Percentiles rank a stretch among this genome's conserved stretches.
phyloP scores from a whole-genome alignment of 2,113 vertebrate genomes.

The Pelusios castaneus region DNA sequence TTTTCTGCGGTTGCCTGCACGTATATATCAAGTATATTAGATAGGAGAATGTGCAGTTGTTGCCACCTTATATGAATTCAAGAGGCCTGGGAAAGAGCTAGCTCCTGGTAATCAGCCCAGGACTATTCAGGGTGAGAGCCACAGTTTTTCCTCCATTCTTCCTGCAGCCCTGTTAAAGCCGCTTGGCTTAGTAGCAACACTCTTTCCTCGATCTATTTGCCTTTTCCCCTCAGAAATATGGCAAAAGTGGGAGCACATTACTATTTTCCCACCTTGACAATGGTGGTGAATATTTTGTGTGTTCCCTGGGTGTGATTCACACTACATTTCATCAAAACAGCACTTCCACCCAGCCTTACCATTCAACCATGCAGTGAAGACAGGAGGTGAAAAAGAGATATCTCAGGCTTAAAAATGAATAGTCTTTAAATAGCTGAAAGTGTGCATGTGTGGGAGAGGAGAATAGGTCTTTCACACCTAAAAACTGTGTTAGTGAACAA shows the following conservation, averaged over 20 bases:
- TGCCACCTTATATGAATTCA: rapidly evolving
- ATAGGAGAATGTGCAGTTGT: neutral
- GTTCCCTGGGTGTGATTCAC: neutral
- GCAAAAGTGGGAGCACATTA: neutral
- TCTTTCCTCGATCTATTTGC: neutral
- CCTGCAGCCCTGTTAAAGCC: neutral
- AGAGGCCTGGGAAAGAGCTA: neutral
- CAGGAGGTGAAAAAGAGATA: neutral
- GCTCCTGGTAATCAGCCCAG: neutral
- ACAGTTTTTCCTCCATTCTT: neutral
- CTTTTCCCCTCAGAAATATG: neutral
- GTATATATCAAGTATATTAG: neutral
- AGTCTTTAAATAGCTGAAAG: neutral
- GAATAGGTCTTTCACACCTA: neutral
- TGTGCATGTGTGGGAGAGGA: neutral
- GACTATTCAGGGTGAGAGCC: neutral
- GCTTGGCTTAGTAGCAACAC: neutral
- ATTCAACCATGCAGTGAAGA: neutral
- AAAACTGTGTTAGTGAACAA: neutral
- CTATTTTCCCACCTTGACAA: neutral
- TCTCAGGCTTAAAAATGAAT: neutral
- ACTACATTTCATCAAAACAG: neutral
- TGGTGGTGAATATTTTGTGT: neutral
- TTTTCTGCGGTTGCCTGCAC: neutral
- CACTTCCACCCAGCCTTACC: neutral